These are phyloP conservation scores for Leucoraja erinaceus DNA, from an alignment of 2,113 vertebrate species.

Conservation along the genomic window DNA sequence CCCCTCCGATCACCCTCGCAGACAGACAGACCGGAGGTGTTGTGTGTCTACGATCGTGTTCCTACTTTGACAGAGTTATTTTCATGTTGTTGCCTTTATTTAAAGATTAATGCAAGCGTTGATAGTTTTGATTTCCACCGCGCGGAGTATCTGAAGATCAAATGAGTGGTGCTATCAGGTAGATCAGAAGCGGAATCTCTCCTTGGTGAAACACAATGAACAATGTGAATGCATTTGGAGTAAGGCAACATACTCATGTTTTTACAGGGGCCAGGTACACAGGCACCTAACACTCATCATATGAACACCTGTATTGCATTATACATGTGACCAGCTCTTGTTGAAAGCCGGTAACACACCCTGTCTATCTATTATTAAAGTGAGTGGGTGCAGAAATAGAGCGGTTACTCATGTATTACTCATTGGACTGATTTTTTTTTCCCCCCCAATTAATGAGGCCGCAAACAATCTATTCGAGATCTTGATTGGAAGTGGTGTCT, in stretches of 20 bases:
- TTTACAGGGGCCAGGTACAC: neutral
- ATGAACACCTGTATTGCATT: conserved; percentile 38
- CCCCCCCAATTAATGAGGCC: conserved; percentile 16
- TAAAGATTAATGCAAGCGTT: conserved; percentile 37
- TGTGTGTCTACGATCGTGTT: neutral
- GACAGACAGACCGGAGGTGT: conserved; percentile 14
- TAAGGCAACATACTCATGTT: conserved; percentile 17
- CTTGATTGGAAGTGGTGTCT: conserved; percentile 9
- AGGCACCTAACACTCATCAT: conserved; percentile 13
- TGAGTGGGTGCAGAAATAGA: conserved; percentile 38
- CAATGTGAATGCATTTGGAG: conserved; percentile 22
- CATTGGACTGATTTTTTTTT: conserved; percentile 29
- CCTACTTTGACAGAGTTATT: conserved; percentile 20
- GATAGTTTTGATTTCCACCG: conserved; percentile 32
- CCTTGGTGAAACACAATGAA: conserved; percentile 28
- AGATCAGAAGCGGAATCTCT: conserved; percentile 30
- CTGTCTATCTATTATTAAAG: conserved; percentile 37
- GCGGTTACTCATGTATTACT: conserved; percentile 36
- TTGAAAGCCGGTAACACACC: conserved; percentile 35
- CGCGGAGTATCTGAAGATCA: conserved; percentile 18
- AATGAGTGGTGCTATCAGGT: conserved; percentile 28
- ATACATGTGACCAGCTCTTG: conserved; percentile 27
- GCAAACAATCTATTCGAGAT: neutral
- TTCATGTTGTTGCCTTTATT: conserved; percentile 35
- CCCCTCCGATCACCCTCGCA: neutral